A percentile compares a stretch with the other conserved stretches of the same genome.
Evolutionary conservation across 2,888 invertebrate genomes (phyloP).

Genomic region (Digitonthophagus gazella): DNA sequence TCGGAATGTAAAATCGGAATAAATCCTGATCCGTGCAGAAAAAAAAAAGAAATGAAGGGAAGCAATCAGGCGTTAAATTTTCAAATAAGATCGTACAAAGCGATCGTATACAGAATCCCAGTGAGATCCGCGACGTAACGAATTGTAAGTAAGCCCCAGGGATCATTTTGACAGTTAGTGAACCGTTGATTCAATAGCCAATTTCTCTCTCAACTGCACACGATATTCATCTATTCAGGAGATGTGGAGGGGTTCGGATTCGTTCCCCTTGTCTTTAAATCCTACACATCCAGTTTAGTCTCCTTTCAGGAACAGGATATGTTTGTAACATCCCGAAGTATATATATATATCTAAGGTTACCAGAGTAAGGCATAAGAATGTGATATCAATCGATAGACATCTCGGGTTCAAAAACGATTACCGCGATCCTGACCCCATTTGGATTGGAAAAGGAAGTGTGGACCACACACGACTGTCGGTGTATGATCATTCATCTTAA

Average conservation of each 20-base stretch:
- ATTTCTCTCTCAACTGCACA: slow-evolving; percentile 47
- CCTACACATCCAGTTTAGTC: too few species aligned
- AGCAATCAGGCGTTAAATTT: slow-evolving; percentile 18
- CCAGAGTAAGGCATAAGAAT: not conserved
- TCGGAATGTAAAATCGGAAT: not conserved
- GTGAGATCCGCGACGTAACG: slow-evolving; percentile 19
- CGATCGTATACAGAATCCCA: slow-evolving; percentile 8
- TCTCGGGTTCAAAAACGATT: not conserved
- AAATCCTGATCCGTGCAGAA: not conserved
- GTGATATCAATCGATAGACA: not conserved
- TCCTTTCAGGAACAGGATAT: too few species aligned
- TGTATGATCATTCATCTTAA: not conserved
- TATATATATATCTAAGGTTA: too few species aligned
- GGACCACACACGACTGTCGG: not conserved
- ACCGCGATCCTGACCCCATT: not conserved
- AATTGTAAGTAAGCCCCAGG: slow-evolving; percentile 29
- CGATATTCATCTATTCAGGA: slow-evolving; percentile 31
- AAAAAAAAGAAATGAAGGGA: not conserved
- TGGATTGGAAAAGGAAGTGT: not conserved
- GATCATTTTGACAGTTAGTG: slow-evolving; percentile 47
- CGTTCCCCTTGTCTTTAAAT: not conserved
- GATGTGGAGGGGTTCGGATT: slow-evolving; percentile 2
- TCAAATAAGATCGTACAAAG: slow-evolving; percentile 17
- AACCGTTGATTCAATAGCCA: slow-evolving; percentile 48
- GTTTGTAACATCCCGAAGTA: too few species aligned